Evolutionary conservation across 2,888 invertebrate species (phyloP), one percentile per base, ranked within the genome.

Genomic region (Morpho helenor): DNA sequence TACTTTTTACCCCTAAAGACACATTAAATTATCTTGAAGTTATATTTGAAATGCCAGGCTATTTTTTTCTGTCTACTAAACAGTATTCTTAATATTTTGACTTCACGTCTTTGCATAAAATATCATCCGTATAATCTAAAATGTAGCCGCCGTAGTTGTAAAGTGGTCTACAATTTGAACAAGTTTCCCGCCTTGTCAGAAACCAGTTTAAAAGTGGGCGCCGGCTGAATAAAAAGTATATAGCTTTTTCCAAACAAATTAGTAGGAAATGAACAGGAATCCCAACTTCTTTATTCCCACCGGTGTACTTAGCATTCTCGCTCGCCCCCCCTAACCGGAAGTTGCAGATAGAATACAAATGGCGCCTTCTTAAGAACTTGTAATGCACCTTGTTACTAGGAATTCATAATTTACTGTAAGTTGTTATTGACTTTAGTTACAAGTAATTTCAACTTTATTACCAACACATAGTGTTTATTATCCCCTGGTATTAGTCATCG

Each of bases 291-390:
- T 46, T 71, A 73, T 77, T 79, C 76, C 72, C 76, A 79, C 68
- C 67, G 57, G 63, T 67, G 65, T 52, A 49, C 69, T 72, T 72
- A 74, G 67, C 75, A 79, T 80, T 74, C 75, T 70, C 60, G 42
- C 65, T 61, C 71, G 70, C 60, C 71, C 66, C 71, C 43, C 5
- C n/a, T 57, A 8, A 45, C 61, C 80, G 83, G 82, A 84, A 82
- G 70, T 60, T 58, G 67, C 40, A 54, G 63, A 53, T 66, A 63
- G 83, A 75, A 84, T 83, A 74, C 71, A 68, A 76, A 74, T 59
- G 41, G 50, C 51, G 52, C 45, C 49, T 53, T 51, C 57, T 46
- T 58, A 52, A 48, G 45, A 55, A 56, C 49, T 61, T 31, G 56
- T 71, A 65, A 68, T 69, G 70, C 65, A 58, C 61, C 62, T 44